Evolutionary conservation across 2,888 invertebrate species (phyloP).

Genomic region (Euclidia mi): DNA sequence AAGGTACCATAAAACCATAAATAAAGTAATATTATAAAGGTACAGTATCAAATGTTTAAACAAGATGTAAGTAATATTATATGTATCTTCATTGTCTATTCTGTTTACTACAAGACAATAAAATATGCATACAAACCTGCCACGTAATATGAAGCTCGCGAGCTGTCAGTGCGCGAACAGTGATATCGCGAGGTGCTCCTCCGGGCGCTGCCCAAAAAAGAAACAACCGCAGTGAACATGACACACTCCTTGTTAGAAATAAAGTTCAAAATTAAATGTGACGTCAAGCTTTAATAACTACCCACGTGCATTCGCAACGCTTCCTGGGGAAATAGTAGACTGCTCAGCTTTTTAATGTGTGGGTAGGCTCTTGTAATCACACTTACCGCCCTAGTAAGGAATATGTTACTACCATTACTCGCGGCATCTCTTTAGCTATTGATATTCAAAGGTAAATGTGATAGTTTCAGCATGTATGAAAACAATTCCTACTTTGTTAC

Average conservation of each 20-base stretch:
- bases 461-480: too few species aligned
- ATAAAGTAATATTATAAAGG: too few species aligned
- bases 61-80: too few species aligned
- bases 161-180: slow-evolving; percentile 90
- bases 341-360: slow-evolving; percentile 51
- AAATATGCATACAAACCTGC: slow-evolving; percentile 86
- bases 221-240: slow-evolving; percentile 17
- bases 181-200: slow-evolving; percentile 91
- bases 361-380: slow-evolving; percentile 30
- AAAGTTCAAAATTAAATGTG: slow-evolving; percentile 27
- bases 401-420: too few species aligned
- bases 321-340: slow-evolving; percentile 46
- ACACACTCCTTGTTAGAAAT: slow-evolving; percentile 3
- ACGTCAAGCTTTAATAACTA: slow-evolving; percentile 12
- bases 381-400: slow-evolving; percentile 25
- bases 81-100: too few species aligned
- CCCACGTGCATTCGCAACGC: slow-evolving; percentile 42
- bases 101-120: not conserved
- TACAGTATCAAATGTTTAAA: too few species aligned
- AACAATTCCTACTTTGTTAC: slow-evolving; percentile 13
- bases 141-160: slow-evolving; percentile 92
- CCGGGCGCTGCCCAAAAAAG: slow-evolving; percentile 88
- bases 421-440: too few species aligned
- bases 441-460: too few species aligned
- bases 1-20: too few species aligned